Evolutionary conservation across 2,888 invertebrate genomes (phyloP).

Genomic region (Trypoxylon attenuatum): DNA sequence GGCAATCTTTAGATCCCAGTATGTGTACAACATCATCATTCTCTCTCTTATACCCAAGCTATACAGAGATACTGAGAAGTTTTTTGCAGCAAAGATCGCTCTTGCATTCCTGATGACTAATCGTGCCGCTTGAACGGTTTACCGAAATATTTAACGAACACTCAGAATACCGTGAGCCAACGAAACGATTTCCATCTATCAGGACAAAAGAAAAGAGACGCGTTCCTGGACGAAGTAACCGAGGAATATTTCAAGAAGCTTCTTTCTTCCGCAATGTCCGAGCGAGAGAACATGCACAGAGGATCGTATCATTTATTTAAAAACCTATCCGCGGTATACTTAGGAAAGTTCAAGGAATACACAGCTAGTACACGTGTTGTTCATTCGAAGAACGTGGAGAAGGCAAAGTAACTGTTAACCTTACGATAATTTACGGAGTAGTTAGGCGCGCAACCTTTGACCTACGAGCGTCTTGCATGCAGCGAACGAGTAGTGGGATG

Average conservation of each 20-base stretch:
- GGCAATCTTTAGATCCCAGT: too few species aligned
- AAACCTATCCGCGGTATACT: not conserved
- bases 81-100: too few species aligned
- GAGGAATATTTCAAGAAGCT: not conserved
- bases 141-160: too few species aligned
- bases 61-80: too few species aligned
- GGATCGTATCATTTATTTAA: not conserved
- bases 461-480: constrained; percentile 61
- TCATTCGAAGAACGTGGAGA: constrained; percentile 35
- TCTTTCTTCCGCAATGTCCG: not conserved
- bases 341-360: constrained; percentile 30
- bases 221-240: not conserved
- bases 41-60: too few species aligned
- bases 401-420: constrained; percentile 49
- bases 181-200: too few species aligned
- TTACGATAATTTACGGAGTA: constrained; percentile 57
- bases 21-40: too few species aligned
- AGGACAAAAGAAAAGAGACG: too few species aligned
- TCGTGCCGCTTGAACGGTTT: too few species aligned
- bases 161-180: too few species aligned
- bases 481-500: constrained; percentile 37
- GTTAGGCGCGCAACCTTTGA: constrained; percentile 60
- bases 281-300: too few species aligned
- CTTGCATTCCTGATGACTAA: too few species aligned
- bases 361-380: constrained; percentile 31